phyloP scores from a whole-genome alignment of 2,888 invertebrate genomes.

The Ophion slaviceki region DNA sequence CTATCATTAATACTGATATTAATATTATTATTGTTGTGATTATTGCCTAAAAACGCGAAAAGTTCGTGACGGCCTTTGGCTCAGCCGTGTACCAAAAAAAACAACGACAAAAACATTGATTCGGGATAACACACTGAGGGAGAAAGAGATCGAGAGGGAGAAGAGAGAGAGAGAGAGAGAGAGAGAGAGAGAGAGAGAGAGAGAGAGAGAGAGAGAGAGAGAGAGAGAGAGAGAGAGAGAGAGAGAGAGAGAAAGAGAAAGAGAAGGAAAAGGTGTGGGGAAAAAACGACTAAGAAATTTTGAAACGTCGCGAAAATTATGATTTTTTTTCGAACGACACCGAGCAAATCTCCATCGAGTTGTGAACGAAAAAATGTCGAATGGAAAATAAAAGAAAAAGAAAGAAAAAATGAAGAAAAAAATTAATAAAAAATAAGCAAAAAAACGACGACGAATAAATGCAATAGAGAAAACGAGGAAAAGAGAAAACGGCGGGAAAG shows the following conservation, averaged over 20 bases:
- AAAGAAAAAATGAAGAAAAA: conserved; percentile 35
- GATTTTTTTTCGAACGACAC: not conserved
- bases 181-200: conserved; percentile 10
- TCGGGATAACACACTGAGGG: conserved; percentile 3
- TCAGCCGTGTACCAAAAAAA: conserved; percentile 43
- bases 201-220: not conserved
- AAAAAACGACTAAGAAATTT: conserved; percentile 9
- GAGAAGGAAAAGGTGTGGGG: not conserved
- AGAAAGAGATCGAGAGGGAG: conserved; percentile 1
- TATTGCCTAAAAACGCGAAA: conserved; percentile 32
- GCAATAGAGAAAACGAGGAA: not conserved
- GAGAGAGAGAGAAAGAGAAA: not conserved
- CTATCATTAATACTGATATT: too few species aligned
- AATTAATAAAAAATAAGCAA: conserved; percentile 42
- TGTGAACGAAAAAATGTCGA: conserved; percentile 4
- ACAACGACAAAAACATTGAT: not conserved
- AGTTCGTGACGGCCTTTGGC: conserved; percentile 57
- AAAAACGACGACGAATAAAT: conserved; percentile 13
- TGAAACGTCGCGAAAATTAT: not conserved
- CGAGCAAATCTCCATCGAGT: not conserved
- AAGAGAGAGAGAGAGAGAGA: not conserved
- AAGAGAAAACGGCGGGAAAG: conserved; percentile 72
- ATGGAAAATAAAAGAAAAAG: not conserved
- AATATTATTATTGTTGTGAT: too few species aligned
- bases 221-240: conserved; percentile 1